These are phyloP conservation scores for Drosophila gaucha DNA, from an alignment of 2,888 invertebrate species.

Conservation along the genomic window DNA sequence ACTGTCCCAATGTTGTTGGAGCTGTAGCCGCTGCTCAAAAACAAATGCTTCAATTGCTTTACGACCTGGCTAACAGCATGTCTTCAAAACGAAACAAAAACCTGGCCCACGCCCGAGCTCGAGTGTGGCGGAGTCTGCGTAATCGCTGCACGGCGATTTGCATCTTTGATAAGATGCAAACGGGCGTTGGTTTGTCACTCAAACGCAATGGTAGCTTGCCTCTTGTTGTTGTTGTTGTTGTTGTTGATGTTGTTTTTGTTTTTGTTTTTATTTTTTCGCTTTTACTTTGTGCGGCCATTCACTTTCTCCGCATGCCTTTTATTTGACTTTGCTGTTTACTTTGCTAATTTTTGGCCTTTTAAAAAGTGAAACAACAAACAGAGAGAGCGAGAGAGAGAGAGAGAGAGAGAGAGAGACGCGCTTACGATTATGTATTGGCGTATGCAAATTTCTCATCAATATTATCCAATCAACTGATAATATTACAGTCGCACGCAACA, in stretches of 20 bases:
- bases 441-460: constrained; percentile 56
- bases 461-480: constrained; percentile 56
- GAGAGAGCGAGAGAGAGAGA: too few species aligned
- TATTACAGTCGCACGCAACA: neutral
- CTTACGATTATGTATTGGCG: constrained; percentile 33
- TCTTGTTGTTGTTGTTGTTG: constrained; percentile 14
- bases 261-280: constrained; percentile 41
- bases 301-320: constrained; percentile 68
- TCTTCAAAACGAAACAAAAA: constrained; percentile 17
- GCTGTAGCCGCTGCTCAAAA: constrained; percentile 23
- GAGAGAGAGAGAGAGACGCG: too few species aligned
- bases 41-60: constrained; percentile 49
- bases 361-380: constrained; percentile 43
- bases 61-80: constrained; percentile 26
- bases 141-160: constrained; percentile 28
- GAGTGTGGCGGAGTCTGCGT: constrained; percentile 13
- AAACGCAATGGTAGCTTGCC: constrained; percentile 31
- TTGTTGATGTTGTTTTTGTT: constrained; percentile 18
- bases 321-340: constrained; percentile 63
- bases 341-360: constrained; percentile 65
- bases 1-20: constrained; percentile 39
- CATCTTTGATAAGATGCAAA: constrained; percentile 49
- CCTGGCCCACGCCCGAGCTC: constrained; percentile 3
- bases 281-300: constrained; percentile 71
- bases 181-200: constrained; percentile 67